phyloP scores from a whole-genome alignment of 2,888 invertebrate species.

The Lysandra coridon region DNA sequence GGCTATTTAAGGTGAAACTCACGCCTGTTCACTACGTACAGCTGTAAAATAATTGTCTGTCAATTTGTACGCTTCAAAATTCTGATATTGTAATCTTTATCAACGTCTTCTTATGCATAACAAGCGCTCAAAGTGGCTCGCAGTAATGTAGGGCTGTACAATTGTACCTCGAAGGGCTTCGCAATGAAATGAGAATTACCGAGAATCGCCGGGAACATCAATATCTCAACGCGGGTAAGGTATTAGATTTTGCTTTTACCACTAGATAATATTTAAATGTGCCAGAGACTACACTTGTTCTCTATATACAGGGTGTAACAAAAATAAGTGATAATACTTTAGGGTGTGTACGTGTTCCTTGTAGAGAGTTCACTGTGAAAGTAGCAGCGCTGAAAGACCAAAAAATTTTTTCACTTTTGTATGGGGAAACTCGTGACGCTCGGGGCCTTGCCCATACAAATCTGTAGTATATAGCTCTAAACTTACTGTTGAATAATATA shows the following conservation, averaged over 20 bases:
- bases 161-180: constrained; percentile 54
- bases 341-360: too few species aligned
- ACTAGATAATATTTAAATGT: constrained; percentile 33
- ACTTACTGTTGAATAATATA: too few species aligned
- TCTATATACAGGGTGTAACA: too few species aligned
- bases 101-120: constrained; percentile 23
- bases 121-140: constrained; percentile 39
- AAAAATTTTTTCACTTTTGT: too few species aligned
- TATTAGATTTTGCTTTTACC: constrained; percentile 34
- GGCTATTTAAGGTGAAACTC: neutral
- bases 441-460: too few species aligned
- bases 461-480: too few species aligned
- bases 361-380: too few species aligned
- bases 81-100: constrained; percentile 26
- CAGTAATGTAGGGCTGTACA: constrained; percentile 61
- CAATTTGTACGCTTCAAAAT: constrained; percentile 18
- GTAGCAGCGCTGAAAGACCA: too few species aligned
- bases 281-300: neutral
- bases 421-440: too few species aligned
- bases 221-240: constrained; percentile 48
- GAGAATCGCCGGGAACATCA: constrained; percentile 49
- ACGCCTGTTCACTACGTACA: constrained; percentile 1
- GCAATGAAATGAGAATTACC: constrained; percentile 44
- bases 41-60: constrained; percentile 8
- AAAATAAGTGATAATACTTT: too few species aligned